These are phyloP conservation scores for Rhinopithecus roxellana DNA, from an alignment of 2,113 vertebrate genomes.

Conservation along the genomic window DNA sequence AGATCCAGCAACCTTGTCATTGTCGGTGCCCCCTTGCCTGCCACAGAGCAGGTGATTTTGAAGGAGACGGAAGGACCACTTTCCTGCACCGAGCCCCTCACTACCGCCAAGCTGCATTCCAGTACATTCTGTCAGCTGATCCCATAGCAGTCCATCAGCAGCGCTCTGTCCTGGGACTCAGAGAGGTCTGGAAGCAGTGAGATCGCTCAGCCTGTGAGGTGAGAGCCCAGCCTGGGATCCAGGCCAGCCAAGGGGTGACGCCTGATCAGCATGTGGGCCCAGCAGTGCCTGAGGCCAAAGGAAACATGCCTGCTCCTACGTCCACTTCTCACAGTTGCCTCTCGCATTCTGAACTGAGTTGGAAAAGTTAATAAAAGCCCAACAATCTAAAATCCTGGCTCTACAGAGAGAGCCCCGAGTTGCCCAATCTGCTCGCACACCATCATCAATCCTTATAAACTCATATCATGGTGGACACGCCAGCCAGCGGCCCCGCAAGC, in stretches of 20 bases:
- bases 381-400: accelerated
- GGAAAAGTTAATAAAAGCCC: neutral
- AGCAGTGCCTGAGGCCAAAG: neutral
- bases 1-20: neutral
- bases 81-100: neutral
- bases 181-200: neutral
- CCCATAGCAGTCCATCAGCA: accelerated
- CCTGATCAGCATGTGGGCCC: neutral
- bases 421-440: accelerated
- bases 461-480: accelerated
- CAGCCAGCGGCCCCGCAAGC: neutral
- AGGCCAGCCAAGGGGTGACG: neutral
- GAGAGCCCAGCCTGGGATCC: neutral
- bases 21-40: accelerated
- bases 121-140: accelerated
- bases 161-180: neutral
- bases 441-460: neutral
- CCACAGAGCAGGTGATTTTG: accelerated
- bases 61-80: accelerated
- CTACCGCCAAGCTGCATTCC: accelerated
- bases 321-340: no score
- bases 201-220: accelerated
- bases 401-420: accelerated
- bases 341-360: neutral
- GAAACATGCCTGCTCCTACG: accelerated